Conservation (phyloP, 2,888 invertebrate genomes). For the Eupelmus urozonus region DNA sequence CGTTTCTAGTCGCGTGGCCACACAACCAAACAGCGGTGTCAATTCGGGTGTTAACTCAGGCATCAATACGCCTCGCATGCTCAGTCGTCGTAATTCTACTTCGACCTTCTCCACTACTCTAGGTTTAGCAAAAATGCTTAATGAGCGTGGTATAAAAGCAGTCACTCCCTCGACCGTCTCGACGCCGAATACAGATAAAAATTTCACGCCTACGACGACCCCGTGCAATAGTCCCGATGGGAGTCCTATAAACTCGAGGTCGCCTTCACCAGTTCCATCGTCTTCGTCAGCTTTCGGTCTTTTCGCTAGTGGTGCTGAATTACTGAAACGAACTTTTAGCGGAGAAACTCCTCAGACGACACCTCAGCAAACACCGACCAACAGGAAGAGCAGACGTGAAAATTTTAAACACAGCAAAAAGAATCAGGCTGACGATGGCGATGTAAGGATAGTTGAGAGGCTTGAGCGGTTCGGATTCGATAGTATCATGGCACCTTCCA, state of each 20-base stretch:
- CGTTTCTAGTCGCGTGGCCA: constrained; percentile 83
- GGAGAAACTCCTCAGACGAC: constrained; percentile 74
- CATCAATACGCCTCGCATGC: constrained; percentile 74
- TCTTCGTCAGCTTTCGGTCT: constrained; percentile 77
- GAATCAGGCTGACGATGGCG: constrained; percentile 69
- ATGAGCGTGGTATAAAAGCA: constrained; percentile 87
- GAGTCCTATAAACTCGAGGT: constrained; percentile 80
- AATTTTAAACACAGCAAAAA: constrained; percentile 60
- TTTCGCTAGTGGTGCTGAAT: constrained; percentile 83
- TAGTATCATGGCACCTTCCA: constrained; percentile 81
- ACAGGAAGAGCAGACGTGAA: constrained; percentile 44
- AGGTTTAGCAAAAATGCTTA: constrained; percentile 87
- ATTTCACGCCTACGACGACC: constrained; percentile 90
- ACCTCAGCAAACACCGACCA: constrained; percentile 67
- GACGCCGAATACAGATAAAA: constrained; percentile 82
- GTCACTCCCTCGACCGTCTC: constrained; percentile 84
- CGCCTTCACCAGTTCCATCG: constrained; percentile 80
- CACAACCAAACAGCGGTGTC: constrained; percentile 77
- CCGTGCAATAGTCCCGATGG: constrained; percentile 92
- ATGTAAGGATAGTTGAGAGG: constrained; percentile 80
- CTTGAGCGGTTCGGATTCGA: constrained; percentile 85
- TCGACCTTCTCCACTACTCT: constrained; percentile 87
- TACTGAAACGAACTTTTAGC: constrained; percentile 82
- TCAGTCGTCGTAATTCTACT: constrained; percentile 89
- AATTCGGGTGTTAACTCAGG: constrained; percentile 74